Base-by-base conservation (phyloP, 53 echinoderm and acorn worm species). In the Glandiceps talaboti region DNA sequence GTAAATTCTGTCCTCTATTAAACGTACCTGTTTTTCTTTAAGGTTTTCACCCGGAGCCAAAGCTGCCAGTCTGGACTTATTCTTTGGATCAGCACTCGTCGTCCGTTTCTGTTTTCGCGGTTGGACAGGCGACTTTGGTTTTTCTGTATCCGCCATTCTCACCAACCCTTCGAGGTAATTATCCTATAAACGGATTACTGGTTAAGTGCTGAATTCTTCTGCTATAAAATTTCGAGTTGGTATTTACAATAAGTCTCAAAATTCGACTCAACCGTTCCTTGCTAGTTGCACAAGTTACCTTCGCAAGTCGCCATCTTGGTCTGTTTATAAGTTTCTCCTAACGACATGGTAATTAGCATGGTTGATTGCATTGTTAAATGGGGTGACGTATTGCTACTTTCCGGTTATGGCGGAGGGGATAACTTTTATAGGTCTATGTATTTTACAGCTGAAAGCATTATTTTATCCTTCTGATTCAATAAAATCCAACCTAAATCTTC, bases 41-140 rank as follows among this genome's bases (percentile, higher is more conserved):
- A 97, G 89, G 78, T 97, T 97, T 88, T 97, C 99, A 0, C 99
- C 99, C 26, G 94, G 94, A 33, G 93, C 99, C 75, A 94, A 80
- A 14, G 99, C 99, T 33, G 99, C 93, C 76, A 96, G 86, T 27
- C 99, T 87, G 26, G 93, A 89, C 82, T 97, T 97, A 79, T 89
- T 97, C 86, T 96, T 96, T 1, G 99, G 93, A 79, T 97, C 99
- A 0, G 91, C 93, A 76, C 89, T 93, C 75, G 89, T 85, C 26
- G 85, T 88, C n/a, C 91, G 89, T 76, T 93, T 77, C 73, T 80
- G 82, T 30, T 73, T 74, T 79, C 45, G 76, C 75, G 73, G 79
- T 83, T 75, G 73, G 20, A 30, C 76, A 26, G 86, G 32, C 73
- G 86, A 76, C 81, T 89, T 92, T 32, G 76, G 76, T 73, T 76